Evolutionary conservation across 1,140 invertebrate genomes (phyloP).

Genomic region (Trialeurodes vaporariorum): DNA sequence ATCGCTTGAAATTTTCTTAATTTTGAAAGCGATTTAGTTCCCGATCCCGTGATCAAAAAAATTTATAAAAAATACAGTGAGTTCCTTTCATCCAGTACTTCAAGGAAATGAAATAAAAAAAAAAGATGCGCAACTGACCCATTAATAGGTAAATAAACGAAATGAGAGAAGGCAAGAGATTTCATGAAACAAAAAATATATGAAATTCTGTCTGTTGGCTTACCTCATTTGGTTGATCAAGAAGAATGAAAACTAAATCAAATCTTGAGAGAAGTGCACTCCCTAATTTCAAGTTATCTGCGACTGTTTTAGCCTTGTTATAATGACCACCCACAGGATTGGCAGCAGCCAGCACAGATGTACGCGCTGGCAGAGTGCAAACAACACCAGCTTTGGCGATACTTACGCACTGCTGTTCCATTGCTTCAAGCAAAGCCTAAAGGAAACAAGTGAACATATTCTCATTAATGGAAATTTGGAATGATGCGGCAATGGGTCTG

Average conservation of each 20-base stretch:
- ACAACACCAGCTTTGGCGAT: conserved; percentile 78
- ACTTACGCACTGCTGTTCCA: conserved; percentile 88
- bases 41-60: too few relatives aligned
- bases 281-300: conserved; percentile 81
- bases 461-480: too few relatives aligned
- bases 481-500: too few relatives aligned
- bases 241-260: conserved; percentile 82
- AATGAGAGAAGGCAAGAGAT: too few relatives aligned
- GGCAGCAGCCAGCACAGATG: conserved; percentile 80
- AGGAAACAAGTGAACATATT: too few relatives aligned
- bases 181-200: conserved; percentile 5
- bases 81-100: too few relatives aligned
- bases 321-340: conserved; percentile 85
- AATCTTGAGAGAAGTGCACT: conserved; percentile 80
- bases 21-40: too few relatives aligned
- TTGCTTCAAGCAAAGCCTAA: conserved; percentile 76
- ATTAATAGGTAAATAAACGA: too few relatives aligned
- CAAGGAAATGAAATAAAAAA: too few relatives aligned
- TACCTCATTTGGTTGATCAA: conserved; percentile 73
- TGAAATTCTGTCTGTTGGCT: conserved; percentile 25
- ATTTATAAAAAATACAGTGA: too few relatives aligned
- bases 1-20: too few relatives aligned
- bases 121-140: too few relatives aligned
- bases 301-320: conserved; percentile 70
- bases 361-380: conserved; percentile 63